Conservation (phyloP, 1,140 invertebrate genomes). For the Drosophila pseudoobscura region DNA sequence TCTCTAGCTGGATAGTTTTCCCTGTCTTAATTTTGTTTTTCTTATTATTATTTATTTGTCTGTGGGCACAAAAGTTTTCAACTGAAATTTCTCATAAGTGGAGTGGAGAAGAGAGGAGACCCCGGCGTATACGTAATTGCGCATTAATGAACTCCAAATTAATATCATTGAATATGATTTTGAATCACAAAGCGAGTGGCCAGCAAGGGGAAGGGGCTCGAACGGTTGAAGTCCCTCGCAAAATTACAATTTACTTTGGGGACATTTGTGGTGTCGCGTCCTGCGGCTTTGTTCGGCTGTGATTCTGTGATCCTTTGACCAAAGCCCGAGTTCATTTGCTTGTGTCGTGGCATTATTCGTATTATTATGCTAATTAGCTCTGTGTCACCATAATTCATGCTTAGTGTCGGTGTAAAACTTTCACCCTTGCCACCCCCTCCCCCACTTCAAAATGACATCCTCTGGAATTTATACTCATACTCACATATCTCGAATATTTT, state of each 20-base stretch:
- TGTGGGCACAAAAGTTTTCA: constrained; percentile 40
- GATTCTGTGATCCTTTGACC: constrained; percentile 22
- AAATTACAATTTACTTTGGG: constrained; percentile 44
- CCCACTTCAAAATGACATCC: not conserved
- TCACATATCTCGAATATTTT: constrained; percentile 78
- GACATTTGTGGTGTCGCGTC: constrained; percentile 4
- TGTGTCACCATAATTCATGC: constrained; percentile 44
- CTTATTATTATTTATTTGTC: constrained; percentile 45
- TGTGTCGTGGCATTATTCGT: constrained; percentile 38
- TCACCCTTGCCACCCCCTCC: not conserved
- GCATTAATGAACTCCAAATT: constrained; percentile 60
- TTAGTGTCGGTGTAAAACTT: constrained; percentile 44
- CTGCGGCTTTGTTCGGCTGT: constrained; percentile 15
- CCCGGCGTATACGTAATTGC: constrained; percentile 39
- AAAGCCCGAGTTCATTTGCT: constrained; percentile 44
- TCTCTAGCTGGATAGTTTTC: not conserved
- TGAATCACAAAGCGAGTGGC: constrained; percentile 43
- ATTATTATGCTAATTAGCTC: constrained; percentile 64
- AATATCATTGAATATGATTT: constrained; percentile 48
- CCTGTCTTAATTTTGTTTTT: no score
- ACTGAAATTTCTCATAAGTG: constrained; percentile 19
- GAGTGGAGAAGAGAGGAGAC: not conserved
- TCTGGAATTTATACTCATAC: constrained; percentile 40
- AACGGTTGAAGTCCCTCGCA: not conserved
- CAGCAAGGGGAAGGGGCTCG: not conserved